Conservation (phyloP, 1,140 invertebrate species). For the Mesaphorura yosii region DNA sequence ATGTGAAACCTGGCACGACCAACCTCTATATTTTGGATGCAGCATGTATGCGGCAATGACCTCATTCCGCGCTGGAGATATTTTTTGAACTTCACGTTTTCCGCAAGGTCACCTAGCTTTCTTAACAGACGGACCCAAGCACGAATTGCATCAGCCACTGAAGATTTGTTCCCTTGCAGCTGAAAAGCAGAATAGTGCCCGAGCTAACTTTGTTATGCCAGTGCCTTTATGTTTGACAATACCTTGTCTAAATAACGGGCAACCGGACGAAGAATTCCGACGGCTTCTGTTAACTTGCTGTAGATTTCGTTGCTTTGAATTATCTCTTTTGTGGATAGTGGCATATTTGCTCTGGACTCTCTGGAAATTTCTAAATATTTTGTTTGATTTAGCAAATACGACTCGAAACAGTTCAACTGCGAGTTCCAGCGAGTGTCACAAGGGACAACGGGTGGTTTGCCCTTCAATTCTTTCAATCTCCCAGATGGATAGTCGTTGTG, state of each 20-base stretch:
- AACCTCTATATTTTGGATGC: neutral
- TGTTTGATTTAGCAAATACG: conserved; percentile 11
- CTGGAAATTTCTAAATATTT: conserved; percentile 17
- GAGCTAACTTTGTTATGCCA: no score
- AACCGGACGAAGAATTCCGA: neutral
- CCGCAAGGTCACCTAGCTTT: neutral
- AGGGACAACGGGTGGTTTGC: conserved; percentile 1
- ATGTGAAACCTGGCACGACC: no score
- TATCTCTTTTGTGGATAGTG: neutral
- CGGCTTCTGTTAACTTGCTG: neutral
- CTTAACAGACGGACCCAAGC: neutral
- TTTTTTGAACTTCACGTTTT: neutral
- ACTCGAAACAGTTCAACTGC: conserved; percentile 2
- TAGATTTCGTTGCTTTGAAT: neutral
- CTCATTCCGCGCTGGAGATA: neutral
- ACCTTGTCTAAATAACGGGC: neutral
- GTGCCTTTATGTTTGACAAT: no score
- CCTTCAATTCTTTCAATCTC: neutral
- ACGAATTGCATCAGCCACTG: neutral
- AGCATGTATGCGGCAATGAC: neutral
- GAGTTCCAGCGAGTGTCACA: conserved; percentile 15
- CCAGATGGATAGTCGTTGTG: conserved; percentile 8
- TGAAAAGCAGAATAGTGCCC: no score
- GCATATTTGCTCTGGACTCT: neutral
- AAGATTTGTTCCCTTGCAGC: neutral